A percentile compares a stretch with the other conserved stretches of the same genome.
Conservation (phyloP, 2,113 vertebrate genomes). For the Scolopax mira region DNA sequence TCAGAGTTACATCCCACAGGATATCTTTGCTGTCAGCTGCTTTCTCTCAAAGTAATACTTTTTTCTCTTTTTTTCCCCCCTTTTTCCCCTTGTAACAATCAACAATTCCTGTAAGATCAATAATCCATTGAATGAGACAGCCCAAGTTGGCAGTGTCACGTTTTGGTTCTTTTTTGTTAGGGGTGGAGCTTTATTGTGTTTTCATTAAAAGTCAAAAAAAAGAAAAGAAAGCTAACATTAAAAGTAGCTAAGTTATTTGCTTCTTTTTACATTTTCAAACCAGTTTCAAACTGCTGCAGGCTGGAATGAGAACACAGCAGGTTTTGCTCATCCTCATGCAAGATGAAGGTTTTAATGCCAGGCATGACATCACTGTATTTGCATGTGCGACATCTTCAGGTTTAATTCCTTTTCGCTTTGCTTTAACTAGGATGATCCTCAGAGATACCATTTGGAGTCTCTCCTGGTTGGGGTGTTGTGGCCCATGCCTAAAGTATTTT, state of each 20-base stretch:
- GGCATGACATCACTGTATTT: conserved; percentile 44
- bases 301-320: conserved; percentile 3
- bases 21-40: accelerated
- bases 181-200: neutral
- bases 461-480: neutral
- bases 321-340: neutral
- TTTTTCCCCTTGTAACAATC: neutral
- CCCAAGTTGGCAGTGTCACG: accelerated
- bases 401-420: neutral
- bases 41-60: neutral
- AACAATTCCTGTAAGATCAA: neutral
- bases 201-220: neutral
- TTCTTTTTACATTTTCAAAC: neutral
- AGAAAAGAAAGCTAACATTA: neutral
- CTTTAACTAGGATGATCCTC: neutral
- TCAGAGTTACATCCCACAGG: neutral
- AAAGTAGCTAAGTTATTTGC: neutral
- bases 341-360: conserved; percentile 24
- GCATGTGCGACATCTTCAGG: neutral
- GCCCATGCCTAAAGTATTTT: neutral
- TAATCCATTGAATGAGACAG: neutral
- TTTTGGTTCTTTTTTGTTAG: neutral
- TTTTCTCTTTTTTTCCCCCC: neutral
- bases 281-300: neutral
- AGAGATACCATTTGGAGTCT: neutral